Percentiles rank a stretch among this genome's conserved stretches.
These are phyloP conservation scores for Trissolcus japonicus DNA, from an alignment of 2,888 invertebrate species.

Conservation along the genomic window DNA sequence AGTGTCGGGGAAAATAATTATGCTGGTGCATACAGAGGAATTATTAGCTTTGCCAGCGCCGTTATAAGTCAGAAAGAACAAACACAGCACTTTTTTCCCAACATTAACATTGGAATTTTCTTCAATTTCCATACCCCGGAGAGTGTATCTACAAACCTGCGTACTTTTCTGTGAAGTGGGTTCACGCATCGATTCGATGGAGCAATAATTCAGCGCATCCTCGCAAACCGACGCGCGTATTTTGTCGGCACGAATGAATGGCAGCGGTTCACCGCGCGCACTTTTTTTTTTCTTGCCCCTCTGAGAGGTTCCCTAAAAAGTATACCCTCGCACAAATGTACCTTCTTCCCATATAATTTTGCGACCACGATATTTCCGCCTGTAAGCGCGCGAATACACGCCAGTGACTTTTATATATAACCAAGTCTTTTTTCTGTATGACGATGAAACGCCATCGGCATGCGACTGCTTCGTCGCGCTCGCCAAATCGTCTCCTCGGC, in stretches of 20 bases:
- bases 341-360: conserved; percentile 45
- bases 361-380: conserved; percentile 46
- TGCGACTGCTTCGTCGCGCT: not conserved
- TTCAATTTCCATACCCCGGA: conserved; percentile 5
- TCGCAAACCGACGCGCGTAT: conserved; percentile 15
- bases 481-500: not conserved
- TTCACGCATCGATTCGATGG: conserved; percentile 42
- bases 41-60: too few relatives aligned
- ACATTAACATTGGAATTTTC: conserved; percentile 14
- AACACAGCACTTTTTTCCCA: not conserved
- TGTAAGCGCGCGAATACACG: conserved; percentile 46
- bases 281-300: conserved; percentile 10
- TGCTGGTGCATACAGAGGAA: too few relatives aligned
- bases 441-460: conserved; percentile 12
- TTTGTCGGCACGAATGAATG: conserved; percentile 34
- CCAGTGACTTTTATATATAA: not conserved
- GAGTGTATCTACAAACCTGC: conserved; percentile 4
- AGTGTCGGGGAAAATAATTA: too few relatives aligned
- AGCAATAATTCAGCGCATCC: conserved; percentile 56
- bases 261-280: conserved; percentile 10
- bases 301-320: not conserved
- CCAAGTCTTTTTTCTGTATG: not conserved
- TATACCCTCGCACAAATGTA: not conserved
- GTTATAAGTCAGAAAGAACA: not conserved
- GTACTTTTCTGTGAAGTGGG: conserved; percentile 14